These are phyloP conservation scores for Sylvietta virens DNA, from an alignment of 2,113 vertebrate genomes.

Conservation along the genomic window DNA sequence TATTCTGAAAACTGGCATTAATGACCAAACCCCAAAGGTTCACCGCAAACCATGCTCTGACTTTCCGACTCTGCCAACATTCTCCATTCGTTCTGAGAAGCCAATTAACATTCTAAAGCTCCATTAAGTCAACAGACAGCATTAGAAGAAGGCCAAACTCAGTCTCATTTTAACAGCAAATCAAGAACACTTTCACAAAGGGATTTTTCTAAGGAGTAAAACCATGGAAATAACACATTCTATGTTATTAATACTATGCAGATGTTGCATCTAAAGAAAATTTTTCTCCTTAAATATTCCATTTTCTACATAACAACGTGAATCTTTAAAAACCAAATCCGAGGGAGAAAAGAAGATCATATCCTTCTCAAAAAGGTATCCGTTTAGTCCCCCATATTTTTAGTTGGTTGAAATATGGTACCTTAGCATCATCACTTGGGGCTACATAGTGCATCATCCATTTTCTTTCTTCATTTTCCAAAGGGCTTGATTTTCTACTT, in stretches of 20 bases:
- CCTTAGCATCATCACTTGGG: background rate
- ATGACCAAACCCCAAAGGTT: background rate
- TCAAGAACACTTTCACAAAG: background rate
- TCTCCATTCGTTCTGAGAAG: background rate
- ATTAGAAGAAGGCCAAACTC: background rate
- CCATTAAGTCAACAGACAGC: background rate
- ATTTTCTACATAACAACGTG: background rate
- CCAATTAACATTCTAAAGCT: too few relatives aligned
- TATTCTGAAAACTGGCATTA: background rate
- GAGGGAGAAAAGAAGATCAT: background rate
- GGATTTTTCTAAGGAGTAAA: background rate
- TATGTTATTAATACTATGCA: background rate
- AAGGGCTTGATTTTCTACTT: background rate
- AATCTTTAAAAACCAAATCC: background rate
- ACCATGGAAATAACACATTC: background rate
- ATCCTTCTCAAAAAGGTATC: background rate
- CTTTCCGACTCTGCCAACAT: background rate
- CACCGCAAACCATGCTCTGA: background rate
- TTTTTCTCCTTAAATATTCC: background rate
- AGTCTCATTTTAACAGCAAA: background rate
- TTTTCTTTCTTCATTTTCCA: constrained; percentile 17
- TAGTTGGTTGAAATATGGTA: background rate
- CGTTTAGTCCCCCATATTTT: background rate
- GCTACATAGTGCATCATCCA: background rate
- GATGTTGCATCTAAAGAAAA: background rate